Evolutionary conservation across 2,113 vertebrate species (phyloP), one percentile per base, ranked within the genome.

Genomic region (Garra rufa): DNA sequence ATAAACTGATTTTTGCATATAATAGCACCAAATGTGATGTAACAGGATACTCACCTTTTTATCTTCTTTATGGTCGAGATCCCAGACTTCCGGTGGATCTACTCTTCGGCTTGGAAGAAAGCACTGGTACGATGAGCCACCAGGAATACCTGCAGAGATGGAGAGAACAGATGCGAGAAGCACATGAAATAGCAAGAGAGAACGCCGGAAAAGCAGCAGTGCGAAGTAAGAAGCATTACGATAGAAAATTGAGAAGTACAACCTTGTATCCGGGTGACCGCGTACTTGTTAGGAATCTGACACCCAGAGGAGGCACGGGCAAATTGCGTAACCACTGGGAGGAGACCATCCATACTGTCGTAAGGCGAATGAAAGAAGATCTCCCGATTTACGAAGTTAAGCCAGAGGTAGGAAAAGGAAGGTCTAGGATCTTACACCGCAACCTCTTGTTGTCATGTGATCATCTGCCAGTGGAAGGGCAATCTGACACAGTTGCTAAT

Each of bases 381-480:
- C 7, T 84, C 2, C 82, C 76, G 2, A 52, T 87, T 28, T 84
- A 87, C 57, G 86, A 84, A n/a, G 43, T 84, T 3, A 80, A 34
- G 44, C 82, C 82, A 52, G 85, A 87, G n/a, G 9, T 75, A n/a
- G 81, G 85, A 4, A 86, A 65, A 17, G 75, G 74, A 59, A 50
- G 48, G 48, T 50, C 15, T 17, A 50, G 48, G 5, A 17, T 50
- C 48, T 11, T 50, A 15, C 48, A 50, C 15, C 48, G 48, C 6
- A 19, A 50, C 48, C 48, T 19, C 48, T 50, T 50, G 48, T 4
- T 50, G 48, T 50, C 15, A 50, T 50, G 15, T 6, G 15, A 50
- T 30, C 65, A 83, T 10, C 67, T 86, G 43, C 81, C 85, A 4
- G 17, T 50, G 48, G 48, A 50, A 19, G 48, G 15, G 15, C 48